phyloP scores from a whole-genome alignment of 2,797 vertebrate genomes.

The Rhyacichthys aspro region DNA sequence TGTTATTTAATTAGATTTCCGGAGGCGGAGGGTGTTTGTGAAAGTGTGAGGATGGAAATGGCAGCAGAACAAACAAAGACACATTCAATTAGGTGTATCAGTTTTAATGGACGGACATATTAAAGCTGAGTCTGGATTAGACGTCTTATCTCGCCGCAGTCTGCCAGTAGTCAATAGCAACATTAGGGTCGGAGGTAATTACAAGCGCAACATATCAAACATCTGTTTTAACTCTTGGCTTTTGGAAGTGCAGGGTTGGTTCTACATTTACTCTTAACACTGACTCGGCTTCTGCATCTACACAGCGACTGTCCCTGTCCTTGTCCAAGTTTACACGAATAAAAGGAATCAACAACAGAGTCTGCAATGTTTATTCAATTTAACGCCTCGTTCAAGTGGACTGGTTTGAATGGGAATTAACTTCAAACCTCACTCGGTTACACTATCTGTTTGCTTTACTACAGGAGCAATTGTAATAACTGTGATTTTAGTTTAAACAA shows the following conservation, averaged over 20 bases:
- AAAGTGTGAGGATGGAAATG: too few species aligned
- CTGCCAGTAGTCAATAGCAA: constrained; percentile 39
- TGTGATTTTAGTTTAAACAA: too few species aligned
- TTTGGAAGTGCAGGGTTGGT: constrained; percentile 13
- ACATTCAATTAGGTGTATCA: constrained; percentile 55
- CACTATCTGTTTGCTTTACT: too few species aligned
- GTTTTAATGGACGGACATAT: constrained; percentile 46
- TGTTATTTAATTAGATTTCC: constrained; percentile 50
- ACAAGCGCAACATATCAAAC: constrained; percentile 34
- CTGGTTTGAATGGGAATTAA: too few species aligned
- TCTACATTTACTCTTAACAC: too few species aligned
- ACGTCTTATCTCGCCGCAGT: constrained; percentile 25
- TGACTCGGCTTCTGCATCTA: constrained; percentile 6
- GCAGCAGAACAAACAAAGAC: constrained; percentile 40
- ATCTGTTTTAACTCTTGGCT: constrained; percentile 31
- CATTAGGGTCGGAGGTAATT: constrained; percentile 51
- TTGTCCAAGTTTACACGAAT: not conserved
- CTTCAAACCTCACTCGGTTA: too few species aligned
- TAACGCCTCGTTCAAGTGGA: too few species aligned
- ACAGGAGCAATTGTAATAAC: too few species aligned
- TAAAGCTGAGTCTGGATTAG: constrained; percentile 60
- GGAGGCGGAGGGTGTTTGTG: constrained; percentile 1
- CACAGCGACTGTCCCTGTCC: constrained; percentile 10
- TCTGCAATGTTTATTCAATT: too few species aligned
- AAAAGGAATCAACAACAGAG: too few species aligned